These are phyloP conservation scores for Vombatus ursinus DNA, from an alignment of 2,113 vertebrate genomes.

Conservation along the genomic window DNA sequence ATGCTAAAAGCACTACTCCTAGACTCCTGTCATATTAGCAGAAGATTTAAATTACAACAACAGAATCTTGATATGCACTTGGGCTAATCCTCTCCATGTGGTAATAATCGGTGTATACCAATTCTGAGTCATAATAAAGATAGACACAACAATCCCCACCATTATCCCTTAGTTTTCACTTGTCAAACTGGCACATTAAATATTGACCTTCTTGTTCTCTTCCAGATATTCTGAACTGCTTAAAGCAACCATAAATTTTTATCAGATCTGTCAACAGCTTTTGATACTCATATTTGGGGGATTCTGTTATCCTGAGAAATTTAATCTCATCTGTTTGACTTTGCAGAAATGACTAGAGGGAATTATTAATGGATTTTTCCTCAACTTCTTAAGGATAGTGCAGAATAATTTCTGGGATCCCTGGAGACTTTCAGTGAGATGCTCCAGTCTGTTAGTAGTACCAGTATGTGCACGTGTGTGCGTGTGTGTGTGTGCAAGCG, in stretches of 20 bases:
- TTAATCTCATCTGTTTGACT: constrained; percentile 76
- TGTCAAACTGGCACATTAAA: constrained; percentile 30
- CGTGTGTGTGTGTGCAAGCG: background rate
- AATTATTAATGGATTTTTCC: constrained; percentile 74
- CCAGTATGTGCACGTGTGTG: constrained; percentile 33
- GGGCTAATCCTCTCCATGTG: background rate
- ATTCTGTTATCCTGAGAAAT: constrained; percentile 77
- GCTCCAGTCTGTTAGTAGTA: constrained; percentile 59
- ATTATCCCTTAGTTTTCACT: constrained; percentile 48
- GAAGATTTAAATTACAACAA: background rate
- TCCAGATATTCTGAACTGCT: constrained; percentile 66
- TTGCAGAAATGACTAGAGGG: constrained; percentile 71
- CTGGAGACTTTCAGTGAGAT: constrained; percentile 57
- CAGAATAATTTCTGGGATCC: constrained; percentile 65
- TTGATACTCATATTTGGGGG: constrained; percentile 73
- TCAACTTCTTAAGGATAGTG: constrained; percentile 64
- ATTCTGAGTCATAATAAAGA: constrained; percentile 37
- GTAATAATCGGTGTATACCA: constrained; percentile 9
- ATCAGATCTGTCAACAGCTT: constrained; percentile 77
- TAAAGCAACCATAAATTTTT: constrained; percentile 55
- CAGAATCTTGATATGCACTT: background rate
- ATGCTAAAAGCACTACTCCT: background rate
- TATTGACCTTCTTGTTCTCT: constrained; percentile 62
- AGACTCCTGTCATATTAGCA: background rate
- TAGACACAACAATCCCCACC: background rate